Conservation (phyloP, 2,113 vertebrate genomes). For the Tetrax tetrax region DNA sequence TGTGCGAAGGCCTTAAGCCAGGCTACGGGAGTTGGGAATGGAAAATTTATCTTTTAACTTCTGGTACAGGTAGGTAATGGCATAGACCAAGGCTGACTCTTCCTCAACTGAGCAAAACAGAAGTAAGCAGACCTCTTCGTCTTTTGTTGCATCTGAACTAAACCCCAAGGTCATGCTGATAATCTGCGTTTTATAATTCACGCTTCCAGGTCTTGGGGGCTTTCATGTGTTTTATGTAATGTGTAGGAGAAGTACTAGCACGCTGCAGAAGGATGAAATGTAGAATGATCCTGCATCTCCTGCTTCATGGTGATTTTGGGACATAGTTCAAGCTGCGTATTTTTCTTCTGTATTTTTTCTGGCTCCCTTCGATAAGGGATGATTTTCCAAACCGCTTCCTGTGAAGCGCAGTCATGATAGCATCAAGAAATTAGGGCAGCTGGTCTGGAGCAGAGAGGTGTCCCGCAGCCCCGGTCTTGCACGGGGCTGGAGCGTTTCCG, state of each 20-base stretch:
- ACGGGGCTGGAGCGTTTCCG: fast-evolving
- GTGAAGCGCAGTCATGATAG: background rate
- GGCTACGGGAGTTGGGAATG: background rate
- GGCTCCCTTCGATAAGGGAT: background rate
- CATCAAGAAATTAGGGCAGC: background rate
- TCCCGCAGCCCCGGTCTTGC: background rate
- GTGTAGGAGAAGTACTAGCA: background rate
- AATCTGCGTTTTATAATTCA: background rate
- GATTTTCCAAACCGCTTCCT: background rate
- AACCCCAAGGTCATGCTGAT: background rate
- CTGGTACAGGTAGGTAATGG: too few relatives aligned
- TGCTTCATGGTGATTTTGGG: background rate
- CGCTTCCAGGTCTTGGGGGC: background rate
- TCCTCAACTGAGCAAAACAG: background rate
- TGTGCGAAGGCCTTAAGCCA: background rate
- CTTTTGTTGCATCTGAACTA: background rate
- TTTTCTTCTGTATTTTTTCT: background rate
- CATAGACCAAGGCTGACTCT: background rate
- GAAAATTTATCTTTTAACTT: too few relatives aligned
- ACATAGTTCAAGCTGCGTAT: background rate
- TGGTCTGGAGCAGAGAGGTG: background rate
- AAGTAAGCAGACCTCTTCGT: background rate
- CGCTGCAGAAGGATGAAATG: background rate
- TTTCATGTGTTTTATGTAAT: background rate
- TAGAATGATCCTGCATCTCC: background rate